These are phyloP conservation scores for Drosophila neoperkinsi DNA, from an alignment of 2,888 invertebrate genomes.

Conservation along the genomic window DNA sequence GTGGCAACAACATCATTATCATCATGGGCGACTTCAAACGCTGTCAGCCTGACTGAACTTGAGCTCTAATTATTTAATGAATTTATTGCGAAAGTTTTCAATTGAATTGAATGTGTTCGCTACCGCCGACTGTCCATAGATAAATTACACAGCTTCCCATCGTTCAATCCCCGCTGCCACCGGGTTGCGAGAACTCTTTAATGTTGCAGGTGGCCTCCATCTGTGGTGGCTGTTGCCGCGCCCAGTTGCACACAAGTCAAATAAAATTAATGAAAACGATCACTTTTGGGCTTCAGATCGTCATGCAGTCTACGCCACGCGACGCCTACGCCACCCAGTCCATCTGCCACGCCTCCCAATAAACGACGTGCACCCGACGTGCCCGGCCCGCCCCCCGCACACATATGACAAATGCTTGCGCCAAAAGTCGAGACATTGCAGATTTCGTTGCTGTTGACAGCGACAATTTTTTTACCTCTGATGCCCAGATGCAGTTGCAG, in stretches of 20 bases:
- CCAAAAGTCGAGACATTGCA: constrained; percentile 60
- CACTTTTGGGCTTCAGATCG: constrained; percentile 38
- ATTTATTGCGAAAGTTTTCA: constrained; percentile 73
- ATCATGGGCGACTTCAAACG: constrained; percentile 52
- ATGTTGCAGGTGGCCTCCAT: constrained; percentile 74
- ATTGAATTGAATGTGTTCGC: constrained; percentile 58
- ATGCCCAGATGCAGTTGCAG: constrained; percentile 27
- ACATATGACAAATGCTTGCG: constrained; percentile 48
- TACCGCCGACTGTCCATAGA: constrained; percentile 26
- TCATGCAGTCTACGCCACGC: constrained; percentile 81
- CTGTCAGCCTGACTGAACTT: constrained; percentile 62
- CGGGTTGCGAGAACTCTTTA: constrained; percentile 27
- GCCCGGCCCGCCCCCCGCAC: background rate
- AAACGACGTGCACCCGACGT: constrained; percentile 11
- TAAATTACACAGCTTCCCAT: background rate
- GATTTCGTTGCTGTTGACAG: constrained; percentile 70
- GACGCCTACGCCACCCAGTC: constrained; percentile 64
- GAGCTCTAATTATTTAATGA: constrained; percentile 79
- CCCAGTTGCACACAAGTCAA: constrained; percentile 73
- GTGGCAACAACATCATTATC: constrained; percentile 35
- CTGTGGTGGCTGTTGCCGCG: constrained; percentile 53
- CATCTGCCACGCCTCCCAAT: constrained; percentile 44
- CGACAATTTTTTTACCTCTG: constrained; percentile 65
- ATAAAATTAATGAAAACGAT: constrained; percentile 60
- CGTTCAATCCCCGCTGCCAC: background rate